phyloP scores from a whole-genome alignment of 2,113 vertebrate species.

The Tetrao urogallus region DNA sequence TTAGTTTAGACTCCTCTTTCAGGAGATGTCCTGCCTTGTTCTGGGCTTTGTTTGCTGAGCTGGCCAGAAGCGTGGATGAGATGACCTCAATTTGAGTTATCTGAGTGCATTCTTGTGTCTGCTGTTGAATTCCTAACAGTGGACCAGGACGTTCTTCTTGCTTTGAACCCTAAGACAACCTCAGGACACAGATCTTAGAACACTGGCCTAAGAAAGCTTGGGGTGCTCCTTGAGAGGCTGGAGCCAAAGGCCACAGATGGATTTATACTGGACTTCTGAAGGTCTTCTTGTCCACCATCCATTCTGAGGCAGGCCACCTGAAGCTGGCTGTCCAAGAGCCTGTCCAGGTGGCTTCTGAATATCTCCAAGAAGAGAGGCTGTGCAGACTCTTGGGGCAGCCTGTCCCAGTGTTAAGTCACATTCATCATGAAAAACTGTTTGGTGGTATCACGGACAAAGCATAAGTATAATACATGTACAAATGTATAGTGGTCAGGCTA shows the following conservation, averaged over 20 bases:
- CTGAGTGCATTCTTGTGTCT: neutral
- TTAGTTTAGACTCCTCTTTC: neutral
- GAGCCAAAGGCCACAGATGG: neutral
- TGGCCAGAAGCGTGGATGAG: neutral
- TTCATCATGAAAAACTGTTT: neutral
- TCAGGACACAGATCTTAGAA: neutral
- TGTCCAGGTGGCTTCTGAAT: neutral
- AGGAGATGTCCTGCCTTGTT: neutral
- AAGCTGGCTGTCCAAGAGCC: neutral
- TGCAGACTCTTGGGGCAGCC: neutral
- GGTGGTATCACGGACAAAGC: neutral
- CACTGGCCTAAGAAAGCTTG: neutral
- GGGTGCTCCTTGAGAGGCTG: neutral
- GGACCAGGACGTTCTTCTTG: neutral
- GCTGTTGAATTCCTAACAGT: neutral
- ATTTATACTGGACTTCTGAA: neutral
- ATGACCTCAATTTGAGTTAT: neutral
- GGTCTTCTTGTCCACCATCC: neutral
- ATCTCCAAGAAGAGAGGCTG: neutral
- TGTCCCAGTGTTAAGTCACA: neutral
- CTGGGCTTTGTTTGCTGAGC: neutral
- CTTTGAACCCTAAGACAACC: neutral
- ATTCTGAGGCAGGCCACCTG: neutral
- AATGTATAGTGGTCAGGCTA: neutral
- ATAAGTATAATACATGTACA: neutral